A percentile compares a stretch with the other conserved stretches of the same genome.
phyloP scores from a whole-genome alignment of 2,113 vertebrate genomes.

The Herpetotheres cachinnans region DNA sequence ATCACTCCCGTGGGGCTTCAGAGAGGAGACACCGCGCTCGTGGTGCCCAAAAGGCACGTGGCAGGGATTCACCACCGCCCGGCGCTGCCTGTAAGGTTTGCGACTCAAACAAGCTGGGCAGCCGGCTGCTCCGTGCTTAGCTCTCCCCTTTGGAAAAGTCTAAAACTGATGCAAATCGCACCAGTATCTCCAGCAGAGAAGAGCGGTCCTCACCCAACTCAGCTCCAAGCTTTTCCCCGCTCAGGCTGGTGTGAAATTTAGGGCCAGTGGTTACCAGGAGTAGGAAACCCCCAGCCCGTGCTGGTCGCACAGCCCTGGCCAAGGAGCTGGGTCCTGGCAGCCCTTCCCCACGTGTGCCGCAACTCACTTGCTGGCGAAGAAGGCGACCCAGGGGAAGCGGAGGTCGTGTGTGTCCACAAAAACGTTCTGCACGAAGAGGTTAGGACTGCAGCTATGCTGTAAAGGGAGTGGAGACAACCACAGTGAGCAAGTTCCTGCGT shows the following conservation, averaged over 20 bases:
- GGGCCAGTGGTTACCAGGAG: background rate
- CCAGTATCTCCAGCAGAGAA: fast-evolving
- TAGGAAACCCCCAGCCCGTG: background rate
- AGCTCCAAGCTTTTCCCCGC: background rate
- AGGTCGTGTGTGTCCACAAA: constrained; percentile 98
- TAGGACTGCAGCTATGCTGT: constrained; percentile 95
- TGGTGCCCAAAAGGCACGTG: fast-evolving
- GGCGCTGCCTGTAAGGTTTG: background rate
- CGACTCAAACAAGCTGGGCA: fast-evolving
- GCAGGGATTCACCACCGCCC: background rate
- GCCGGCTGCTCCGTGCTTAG: fast-evolving
- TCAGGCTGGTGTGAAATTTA: fast-evolving
- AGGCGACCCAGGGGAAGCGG: constrained; percentile 97
- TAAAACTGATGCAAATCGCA: fast-evolving
- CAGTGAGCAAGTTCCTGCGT: background rate
- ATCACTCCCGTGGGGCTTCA: background rate
- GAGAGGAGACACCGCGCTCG: fast-evolving
- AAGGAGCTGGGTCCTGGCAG: background rate
- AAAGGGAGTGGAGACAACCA: background rate
- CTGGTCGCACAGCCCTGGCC: background rate
- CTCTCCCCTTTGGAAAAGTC: background rate
- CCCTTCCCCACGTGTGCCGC: background rate
- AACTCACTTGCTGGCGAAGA: constrained; percentile 97
- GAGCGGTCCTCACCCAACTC: background rate
- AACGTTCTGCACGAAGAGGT: constrained; percentile 98